Evolutionary conservation across 2,888 invertebrate species (phyloP), one percentile per base, ranked within the genome.

Genomic region (Galerucella nymphaeae): DNA sequence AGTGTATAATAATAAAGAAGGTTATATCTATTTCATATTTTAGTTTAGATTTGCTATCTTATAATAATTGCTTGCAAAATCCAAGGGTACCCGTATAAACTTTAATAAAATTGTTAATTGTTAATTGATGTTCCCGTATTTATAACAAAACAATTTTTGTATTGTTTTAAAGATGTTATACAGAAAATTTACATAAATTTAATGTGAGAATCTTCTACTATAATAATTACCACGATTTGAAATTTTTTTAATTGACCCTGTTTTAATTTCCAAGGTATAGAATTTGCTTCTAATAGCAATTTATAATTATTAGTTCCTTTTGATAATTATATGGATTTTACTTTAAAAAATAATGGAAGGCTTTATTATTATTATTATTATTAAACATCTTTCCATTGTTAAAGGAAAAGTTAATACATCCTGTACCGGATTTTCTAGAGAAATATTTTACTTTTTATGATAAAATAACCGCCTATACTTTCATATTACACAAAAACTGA

Each of bases 81-180:
- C 59, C 68, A 68, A 68, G 68, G 68, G 68, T 68, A 68, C 61
- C 68, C 61, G 61, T 61, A 68, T 68, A 48, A 30, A 62, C 61
- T 30, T 68, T 41, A 48, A 61, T 68, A 61, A 50, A 68, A 68
- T 61, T 61, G 41, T 68, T 20, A 68, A 68, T 61, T 61, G 41
- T 68, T 20, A 68, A 41, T 14, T 61, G 16, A 13, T 53, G 67
- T 67, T 67, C 61, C 48, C 59, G 16, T 68, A 58, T 68, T 50
- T 23, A 6, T 68, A 66, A 45, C 20, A 53, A 53, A 50, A 53
- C 50, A 59, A 30, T 69, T 69, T 67, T 66, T 41, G 23, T 42
- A 66, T 66, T 66, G 57, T 57, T 45, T 13, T 13, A 53, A 18
- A 18, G 18, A 8, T 9, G 18, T 2, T n/a, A 18, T 9, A 2